Conservation (phyloP, 2,113 vertebrate genomes). For the Rutilus rutilus region DNA sequence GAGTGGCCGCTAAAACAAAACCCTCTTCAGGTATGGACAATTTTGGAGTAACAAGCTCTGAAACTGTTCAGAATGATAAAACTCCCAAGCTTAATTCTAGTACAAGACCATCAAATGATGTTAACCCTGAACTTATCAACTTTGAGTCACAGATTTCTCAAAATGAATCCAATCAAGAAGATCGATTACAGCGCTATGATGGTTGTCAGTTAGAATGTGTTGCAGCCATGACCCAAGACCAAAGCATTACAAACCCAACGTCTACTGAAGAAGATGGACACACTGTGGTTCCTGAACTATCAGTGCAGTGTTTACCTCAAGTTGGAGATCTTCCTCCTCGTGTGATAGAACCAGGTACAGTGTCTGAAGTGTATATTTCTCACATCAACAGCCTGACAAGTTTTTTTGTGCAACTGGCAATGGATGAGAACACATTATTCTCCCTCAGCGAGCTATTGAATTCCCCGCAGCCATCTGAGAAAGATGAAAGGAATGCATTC, state of each 20-base stretch:
- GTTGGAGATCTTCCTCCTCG: constrained; percentile 67
- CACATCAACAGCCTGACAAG: constrained; percentile 73
- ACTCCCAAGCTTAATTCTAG: not conserved
- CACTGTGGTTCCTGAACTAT: not conserved
- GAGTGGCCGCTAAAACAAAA: not conserved
- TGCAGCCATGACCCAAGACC: not conserved
- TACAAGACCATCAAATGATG: not conserved
- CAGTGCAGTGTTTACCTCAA: constrained; percentile 54
- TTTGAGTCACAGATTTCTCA: not conserved
- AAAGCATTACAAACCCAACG: not conserved
- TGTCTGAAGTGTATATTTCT: constrained; percentile 76
- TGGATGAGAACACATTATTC: constrained; percentile 73
- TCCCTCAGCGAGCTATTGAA: constrained; percentile 77
- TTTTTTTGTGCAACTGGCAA: constrained; percentile 81
- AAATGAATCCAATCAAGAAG: not conserved
- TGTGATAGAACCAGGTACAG: constrained; percentile 68
- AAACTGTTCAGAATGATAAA: not conserved
- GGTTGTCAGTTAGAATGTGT: no score
- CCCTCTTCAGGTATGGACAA: not conserved
- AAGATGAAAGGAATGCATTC: constrained; percentile 49
- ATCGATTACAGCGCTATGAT: no score
- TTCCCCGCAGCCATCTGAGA: constrained; percentile 20
- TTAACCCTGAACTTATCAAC: not conserved
- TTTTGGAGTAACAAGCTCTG: not conserved
- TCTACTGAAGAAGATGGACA: not conserved